phyloP scores from a whole-genome alignment of 2,797 vertebrate species.

The Pseudomugil tenellus region DNA sequence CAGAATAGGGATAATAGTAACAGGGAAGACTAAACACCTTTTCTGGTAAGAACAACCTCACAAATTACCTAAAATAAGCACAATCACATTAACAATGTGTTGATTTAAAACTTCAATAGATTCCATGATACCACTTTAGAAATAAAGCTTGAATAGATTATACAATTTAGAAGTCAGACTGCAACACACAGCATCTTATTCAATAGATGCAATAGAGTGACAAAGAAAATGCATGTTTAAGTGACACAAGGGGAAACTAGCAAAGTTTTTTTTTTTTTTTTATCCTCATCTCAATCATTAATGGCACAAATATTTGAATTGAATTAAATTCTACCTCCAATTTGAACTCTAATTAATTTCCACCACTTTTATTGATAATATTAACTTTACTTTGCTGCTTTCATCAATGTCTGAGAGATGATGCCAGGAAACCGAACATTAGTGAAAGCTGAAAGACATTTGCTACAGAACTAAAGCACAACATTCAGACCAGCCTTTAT shows the following conservation, averaged over 20 bases:
- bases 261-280: too few relatives aligned
- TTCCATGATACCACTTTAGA: neutral
- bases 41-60: neutral
- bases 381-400: too few relatives aligned
- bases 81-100: neutral
- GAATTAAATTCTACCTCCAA: too few relatives aligned
- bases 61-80: neutral
- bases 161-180: neutral
- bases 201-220: neutral
- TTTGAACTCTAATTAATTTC: too few relatives aligned
- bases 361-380: too few relatives aligned
- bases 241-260: too few relatives aligned
- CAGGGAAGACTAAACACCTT: neutral
- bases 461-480: too few relatives aligned
- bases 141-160: neutral
- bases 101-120: neutral
- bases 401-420: neutral
- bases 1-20: neutral
- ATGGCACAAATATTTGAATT: neutral
- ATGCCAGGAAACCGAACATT: neutral
- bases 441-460: neutral
- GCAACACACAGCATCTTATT: neutral
- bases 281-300: neutral
- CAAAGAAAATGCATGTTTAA: neutral
- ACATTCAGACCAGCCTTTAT: too few relatives aligned